phyloP scores from a whole-genome alignment of 2,113 vertebrate genomes.

The Cephalopholis sonnerati region DNA sequence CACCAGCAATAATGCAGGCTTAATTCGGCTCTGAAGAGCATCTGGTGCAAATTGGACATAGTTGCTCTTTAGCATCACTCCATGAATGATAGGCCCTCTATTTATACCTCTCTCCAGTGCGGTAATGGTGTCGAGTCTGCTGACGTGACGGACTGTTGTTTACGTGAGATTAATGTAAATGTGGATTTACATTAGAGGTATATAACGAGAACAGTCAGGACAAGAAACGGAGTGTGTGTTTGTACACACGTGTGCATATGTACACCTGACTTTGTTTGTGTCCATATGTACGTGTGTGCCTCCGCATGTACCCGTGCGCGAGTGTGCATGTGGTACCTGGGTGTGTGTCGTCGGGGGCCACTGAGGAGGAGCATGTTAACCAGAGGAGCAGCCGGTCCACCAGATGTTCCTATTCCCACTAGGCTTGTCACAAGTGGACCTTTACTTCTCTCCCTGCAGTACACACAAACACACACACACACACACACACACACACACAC shows the following conservation, averaged over 20 bases:
- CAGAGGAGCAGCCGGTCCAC: constrained; percentile 84
- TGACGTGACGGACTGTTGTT: constrained; percentile 32
- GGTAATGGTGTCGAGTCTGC: constrained; percentile 39
- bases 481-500: constrained; percentile 22
- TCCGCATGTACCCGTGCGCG: constrained; percentile 34
- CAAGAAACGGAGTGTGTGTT: constrained; percentile 11
- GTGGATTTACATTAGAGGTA: constrained; percentile 16
- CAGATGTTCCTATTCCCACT: constrained; percentile 85
- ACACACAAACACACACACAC: constrained; percentile 55
- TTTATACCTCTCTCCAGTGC: constrained; percentile 47
- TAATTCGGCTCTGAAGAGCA: constrained; percentile 77
- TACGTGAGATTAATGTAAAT: constrained; percentile 23
- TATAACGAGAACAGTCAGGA: not conserved
- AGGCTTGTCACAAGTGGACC: constrained; percentile 84
- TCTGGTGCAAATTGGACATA: constrained; percentile 77
- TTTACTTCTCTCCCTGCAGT: constrained; percentile 78
- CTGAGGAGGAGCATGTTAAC: constrained; percentile 84
- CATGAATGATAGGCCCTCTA: constrained; percentile 64
- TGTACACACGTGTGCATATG: not conserved
- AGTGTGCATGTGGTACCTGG: constrained; percentile 56
- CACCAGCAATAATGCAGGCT: constrained; percentile 71
- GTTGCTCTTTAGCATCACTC: constrained; percentile 70
- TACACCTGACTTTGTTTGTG: constrained; percentile 31
- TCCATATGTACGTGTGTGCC: constrained; percentile 36
- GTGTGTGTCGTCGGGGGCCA: constrained; percentile 71